Base-by-base conservation (phyloP, 2,888 invertebrate species). In the Leptothorax acervorum region DNA sequence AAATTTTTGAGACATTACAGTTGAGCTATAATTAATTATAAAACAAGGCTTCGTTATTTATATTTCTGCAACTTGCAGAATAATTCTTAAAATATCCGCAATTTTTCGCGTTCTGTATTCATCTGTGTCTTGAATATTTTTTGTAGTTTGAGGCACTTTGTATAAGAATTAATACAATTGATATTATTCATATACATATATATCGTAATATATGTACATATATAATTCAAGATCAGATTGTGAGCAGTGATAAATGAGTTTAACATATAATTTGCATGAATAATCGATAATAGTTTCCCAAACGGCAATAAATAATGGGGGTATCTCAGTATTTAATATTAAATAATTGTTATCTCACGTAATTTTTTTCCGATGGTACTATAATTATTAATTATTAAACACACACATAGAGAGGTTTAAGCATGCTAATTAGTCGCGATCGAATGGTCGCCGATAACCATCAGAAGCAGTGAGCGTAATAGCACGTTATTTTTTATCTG, bases 401-500 rank as follows among this genome's bases (percentile, higher is more conserved):
- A 28, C 62, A 51, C 39, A 51, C 39, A 8, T 18, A n/a, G 31
- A 63, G 4, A 48, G 31, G 23, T 23, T 74, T 84, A 45, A 48
- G 8, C 55, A 75, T 63, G 55, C 82, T 82, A n/a, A 66, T 45
- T 45, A 83, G 23, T 35, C 57, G 63, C 65, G 70, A 60, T 82
- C n/a, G 85, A 86, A 83, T 86, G 85, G 85, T 85, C 78, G 66
- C 75, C 60, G 45, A 55, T 55, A 70, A 28, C 57, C 74, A 73
- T 85, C 86, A 74, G 79, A 83, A 86, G 71, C 76, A 85, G 83
- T 83, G 86, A 79, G 39, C 86, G 85, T 83, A 75, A 48, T 78
- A 82, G 57, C 63, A 84, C 28, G 55, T 85, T 82, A n/a, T 39
- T 28, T 62, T 48, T 81, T 78, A 73, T 42, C 53, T 63, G 23